Conservation (phyloP, 1,140 invertebrate species). For the Penaeus japonicus region DNA sequence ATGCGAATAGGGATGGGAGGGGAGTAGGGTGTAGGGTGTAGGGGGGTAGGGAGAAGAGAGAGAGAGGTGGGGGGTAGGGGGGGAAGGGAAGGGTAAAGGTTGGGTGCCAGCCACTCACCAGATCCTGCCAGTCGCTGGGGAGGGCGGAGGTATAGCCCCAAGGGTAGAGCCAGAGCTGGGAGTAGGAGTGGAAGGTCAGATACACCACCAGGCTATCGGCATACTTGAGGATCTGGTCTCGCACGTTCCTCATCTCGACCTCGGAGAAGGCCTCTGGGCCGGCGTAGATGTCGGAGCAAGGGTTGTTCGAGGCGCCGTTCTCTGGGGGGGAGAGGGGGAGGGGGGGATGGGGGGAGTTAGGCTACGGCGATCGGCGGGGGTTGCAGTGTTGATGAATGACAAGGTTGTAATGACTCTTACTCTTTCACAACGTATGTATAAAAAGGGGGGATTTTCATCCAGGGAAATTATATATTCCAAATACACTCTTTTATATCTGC, state of each 20-base stretch:
- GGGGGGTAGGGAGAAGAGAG: background rate
- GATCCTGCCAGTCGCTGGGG: constrained; percentile 62
- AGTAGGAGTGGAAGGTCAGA: constrained; percentile 63
- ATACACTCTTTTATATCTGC: no score
- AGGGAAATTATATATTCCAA: no score
- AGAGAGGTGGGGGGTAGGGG: background rate
- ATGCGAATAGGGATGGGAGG: no score
- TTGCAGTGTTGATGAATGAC: no score
- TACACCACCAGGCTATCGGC: constrained; percentile 58
- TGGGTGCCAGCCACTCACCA: constrained; percentile 53
- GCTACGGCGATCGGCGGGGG: no score
- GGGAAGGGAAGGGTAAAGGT: background rate
- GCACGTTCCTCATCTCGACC: constrained; percentile 81
- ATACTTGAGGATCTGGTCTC: constrained; percentile 64
- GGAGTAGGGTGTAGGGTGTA: background rate
- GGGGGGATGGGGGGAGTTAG: no score
- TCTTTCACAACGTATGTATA: no score
- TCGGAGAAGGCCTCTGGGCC: constrained; percentile 90
- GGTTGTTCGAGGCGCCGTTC: constrained; percentile 78
- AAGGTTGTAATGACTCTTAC: no score
- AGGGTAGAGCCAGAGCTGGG: constrained; percentile 61
- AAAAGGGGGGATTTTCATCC: no score
- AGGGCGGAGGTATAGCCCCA: constrained; percentile 61
- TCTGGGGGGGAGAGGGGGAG: background rate
- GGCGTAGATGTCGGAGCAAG: constrained; percentile 89